Evolutionary conservation across 2,113 vertebrate species (phyloP).

Genomic region (Corvus cornix): DNA sequence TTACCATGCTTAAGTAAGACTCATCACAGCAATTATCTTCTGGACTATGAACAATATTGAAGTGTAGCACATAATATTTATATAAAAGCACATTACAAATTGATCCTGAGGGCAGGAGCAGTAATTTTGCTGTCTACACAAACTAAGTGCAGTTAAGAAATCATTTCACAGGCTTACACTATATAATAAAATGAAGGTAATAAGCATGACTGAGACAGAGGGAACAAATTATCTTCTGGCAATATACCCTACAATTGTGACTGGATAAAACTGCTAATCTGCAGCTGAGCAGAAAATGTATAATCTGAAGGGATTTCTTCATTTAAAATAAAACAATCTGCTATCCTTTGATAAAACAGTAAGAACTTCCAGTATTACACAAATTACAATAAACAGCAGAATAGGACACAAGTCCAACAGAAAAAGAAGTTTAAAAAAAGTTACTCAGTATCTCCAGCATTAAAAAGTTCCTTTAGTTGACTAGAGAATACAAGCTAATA

Average conservation of each 20-base stretch:
- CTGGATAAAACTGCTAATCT: constrained; percentile 35
- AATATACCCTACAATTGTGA: constrained; percentile 16
- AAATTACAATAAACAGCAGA: not conserved
- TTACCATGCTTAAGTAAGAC: constrained; percentile 36
- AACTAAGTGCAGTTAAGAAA: constrained; percentile 57
- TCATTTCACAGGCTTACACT: constrained; percentile 37
- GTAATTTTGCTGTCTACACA: constrained; percentile 56
- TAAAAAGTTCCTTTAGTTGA: not conserved
- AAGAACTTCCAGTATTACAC: not conserved
- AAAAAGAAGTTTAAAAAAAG: not conserved
- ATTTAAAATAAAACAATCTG: constrained; percentile 1
- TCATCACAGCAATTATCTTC: constrained; percentile 1
- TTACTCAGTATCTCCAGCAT: not conserved
- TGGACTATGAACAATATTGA: constrained; percentile 36
- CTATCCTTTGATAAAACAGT: not conserved
- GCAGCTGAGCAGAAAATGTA: constrained; percentile 37
- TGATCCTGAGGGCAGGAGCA: constrained; percentile 40
- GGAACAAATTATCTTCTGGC: constrained; percentile 61
- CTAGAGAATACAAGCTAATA: not conserved
- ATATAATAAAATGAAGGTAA: constrained; percentile 61
- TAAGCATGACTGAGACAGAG: constrained; percentile 52
- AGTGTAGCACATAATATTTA: constrained; percentile 43
- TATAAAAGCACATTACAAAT: constrained; percentile 37
- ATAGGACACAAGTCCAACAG: not conserved
- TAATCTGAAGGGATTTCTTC: constrained; percentile 32